Conservation (phyloP, 2,797 vertebrate genomes). For the Leucoraja ocellata region DNA sequence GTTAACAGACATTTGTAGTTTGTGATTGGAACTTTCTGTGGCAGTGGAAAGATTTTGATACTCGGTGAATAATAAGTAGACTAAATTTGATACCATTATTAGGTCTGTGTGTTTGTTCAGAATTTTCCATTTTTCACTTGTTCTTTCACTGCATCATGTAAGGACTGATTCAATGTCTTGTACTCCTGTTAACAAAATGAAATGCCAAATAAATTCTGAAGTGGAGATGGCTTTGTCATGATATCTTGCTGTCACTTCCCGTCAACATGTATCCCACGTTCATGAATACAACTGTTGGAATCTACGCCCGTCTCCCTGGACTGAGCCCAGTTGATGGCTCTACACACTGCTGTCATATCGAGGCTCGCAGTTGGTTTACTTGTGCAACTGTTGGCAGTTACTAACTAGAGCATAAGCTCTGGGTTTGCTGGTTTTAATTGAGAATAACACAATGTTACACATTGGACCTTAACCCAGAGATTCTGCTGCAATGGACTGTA, state of each 20-base stretch:
- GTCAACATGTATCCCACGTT: neutral
- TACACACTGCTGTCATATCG: too few relatives aligned
- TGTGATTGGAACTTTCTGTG: slow-evolving; percentile 59
- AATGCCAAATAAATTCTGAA: slow-evolving; percentile 94
- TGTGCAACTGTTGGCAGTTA: too few relatives aligned
- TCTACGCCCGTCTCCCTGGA: neutral
- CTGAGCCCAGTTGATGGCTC: neutral
- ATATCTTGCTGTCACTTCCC: neutral
- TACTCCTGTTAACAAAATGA: slow-evolving; percentile 79
- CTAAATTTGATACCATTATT: slow-evolving; percentile 61
- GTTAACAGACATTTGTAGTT: slow-evolving; percentile 42
- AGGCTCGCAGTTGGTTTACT: too few relatives aligned
- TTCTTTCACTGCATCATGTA: slow-evolving; percentile 52
- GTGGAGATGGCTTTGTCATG: slow-evolving; percentile 46
- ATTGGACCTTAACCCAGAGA: too few relatives aligned
- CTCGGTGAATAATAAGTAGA: slow-evolving; percentile 61
- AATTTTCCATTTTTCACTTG: slow-evolving; percentile 55
- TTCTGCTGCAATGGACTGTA: too few relatives aligned
- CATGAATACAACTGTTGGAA: neutral
- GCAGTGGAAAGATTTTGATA: slow-evolving; percentile 57
- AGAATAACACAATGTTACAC: too few relatives aligned
- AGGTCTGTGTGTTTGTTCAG: slow-evolving; percentile 56
- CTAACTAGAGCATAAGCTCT: too few relatives aligned
- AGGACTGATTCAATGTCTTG: slow-evolving; percentile 53
- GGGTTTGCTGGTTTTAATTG: too few relatives aligned